Evolutionary conservation across 37 sponge, comb jelly and placozoan genomes (phyloP).

Genomic region (Agelas oroides): DNA sequence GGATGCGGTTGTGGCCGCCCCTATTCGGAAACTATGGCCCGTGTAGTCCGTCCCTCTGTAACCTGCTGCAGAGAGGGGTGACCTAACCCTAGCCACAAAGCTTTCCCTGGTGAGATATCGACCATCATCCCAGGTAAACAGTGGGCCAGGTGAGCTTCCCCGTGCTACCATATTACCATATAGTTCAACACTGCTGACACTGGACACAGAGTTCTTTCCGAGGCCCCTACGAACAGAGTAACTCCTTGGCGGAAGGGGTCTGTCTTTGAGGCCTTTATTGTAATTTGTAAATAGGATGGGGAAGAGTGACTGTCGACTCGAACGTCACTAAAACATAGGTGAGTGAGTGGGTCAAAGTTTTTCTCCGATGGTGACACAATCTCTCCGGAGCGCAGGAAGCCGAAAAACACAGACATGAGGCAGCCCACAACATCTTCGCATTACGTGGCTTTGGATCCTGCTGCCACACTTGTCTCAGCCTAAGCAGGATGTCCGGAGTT

Average conservation of each 20-base stretch:
- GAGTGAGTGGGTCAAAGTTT: not conserved
- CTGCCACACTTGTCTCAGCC: too few species aligned
- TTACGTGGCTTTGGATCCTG: too few species aligned
- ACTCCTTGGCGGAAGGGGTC: constrained; percentile 53
- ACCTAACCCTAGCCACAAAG: constrained; percentile 12
- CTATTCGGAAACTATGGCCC: constrained; percentile 42
- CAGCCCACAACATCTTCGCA: constrained; percentile 26
- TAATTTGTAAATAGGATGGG: not conserved
- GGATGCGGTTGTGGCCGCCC: constrained; percentile 42
- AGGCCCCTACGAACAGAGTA: constrained; percentile 7
- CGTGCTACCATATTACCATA: constrained; percentile 28
- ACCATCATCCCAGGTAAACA: too few species aligned
- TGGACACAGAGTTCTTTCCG: constrained; percentile 36
- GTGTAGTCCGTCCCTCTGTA: not conserved
- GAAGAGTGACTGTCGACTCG: not conserved
- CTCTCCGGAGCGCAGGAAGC: constrained; percentile 50
- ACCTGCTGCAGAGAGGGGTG: not conserved
- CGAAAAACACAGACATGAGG: constrained; percentile 32
- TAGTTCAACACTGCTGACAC: constrained; percentile 25
- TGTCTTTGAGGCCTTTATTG: constrained; percentile 34
- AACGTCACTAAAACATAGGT: constrained; percentile 14
- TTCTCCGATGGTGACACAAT: not conserved
- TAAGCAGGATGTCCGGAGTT: too few species aligned
- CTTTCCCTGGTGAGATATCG: not conserved
- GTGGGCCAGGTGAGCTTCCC: constrained; percentile 13